Conservation (phyloP, 2,797 vertebrate species). For the Cossypha caffra region DNA sequence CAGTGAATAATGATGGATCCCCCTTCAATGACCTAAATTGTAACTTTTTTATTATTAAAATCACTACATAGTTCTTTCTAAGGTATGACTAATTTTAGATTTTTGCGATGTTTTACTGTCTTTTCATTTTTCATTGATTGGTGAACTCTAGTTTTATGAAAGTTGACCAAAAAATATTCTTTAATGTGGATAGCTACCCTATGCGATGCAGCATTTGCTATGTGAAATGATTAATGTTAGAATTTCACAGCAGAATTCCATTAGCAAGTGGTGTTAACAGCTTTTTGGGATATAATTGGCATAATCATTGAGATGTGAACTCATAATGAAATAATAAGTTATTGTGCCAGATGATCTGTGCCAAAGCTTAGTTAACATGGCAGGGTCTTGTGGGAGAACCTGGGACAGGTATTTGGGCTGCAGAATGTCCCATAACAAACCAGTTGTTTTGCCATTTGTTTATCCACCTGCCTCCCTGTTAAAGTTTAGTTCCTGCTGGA, state of each 20-base stretch:
- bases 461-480: not conserved
- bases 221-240: not conserved
- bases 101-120: conserved; percentile 45
- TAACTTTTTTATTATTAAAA: conserved; percentile 68
- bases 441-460: not conserved
- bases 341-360: not conserved
- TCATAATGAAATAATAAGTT: not conserved
- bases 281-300: conserved; percentile 20
- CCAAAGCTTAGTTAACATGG: not conserved
- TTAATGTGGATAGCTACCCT: not conserved
- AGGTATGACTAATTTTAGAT: conserved; percentile 72
- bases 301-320: not conserved
- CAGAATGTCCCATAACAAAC: not conserved
- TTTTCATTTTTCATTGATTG: not conserved
- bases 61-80: conserved; percentile 47
- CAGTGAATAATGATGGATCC: conserved; percentile 71
- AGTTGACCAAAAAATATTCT: conserved; percentile 5
- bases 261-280: conserved; percentile 5
- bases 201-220: not conserved
- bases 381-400: not conserved
- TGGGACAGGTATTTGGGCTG: not conserved
- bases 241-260: conserved; percentile 8
- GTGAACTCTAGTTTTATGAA: conserved; percentile 50
- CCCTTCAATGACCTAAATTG: conserved; percentile 53
- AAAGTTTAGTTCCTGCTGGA: not conserved